A percentile compares a stretch with the other conserved stretches of the same genome.
phyloP scores from a whole-genome alignment of 2,888 invertebrate genomes.

The Drosophila fulvimacula region DNA sequence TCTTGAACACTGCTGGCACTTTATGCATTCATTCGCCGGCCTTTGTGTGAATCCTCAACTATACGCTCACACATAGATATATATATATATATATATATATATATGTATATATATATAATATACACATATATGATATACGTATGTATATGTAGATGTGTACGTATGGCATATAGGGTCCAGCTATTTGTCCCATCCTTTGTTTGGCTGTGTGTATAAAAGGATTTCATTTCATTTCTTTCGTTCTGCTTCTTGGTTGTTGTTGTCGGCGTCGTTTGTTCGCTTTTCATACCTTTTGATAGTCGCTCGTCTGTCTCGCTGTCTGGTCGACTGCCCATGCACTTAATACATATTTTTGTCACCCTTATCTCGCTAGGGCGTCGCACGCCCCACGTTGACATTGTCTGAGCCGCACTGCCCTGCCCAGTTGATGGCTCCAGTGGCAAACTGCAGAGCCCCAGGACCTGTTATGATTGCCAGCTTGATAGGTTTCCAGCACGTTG shows the following conservation, averaged over 20 bases:
- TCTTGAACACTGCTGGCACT: constrained; percentile 48
- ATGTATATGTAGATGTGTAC: constrained; percentile 5
- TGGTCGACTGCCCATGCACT: constrained; percentile 57
- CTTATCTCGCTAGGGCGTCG: constrained; percentile 73
- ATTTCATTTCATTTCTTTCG: constrained; percentile 77
- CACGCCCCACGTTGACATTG: constrained; percentile 67
- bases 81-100: not conserved
- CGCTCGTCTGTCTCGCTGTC: constrained; percentile 12
- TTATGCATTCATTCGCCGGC: constrained; percentile 63
- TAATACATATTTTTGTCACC: constrained; percentile 80
- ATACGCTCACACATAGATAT: constrained; percentile 14
- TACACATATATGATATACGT: not conserved
- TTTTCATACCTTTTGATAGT: constrained; percentile 61
- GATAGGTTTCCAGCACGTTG: constrained; percentile 47
- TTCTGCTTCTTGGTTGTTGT: constrained; percentile 24
- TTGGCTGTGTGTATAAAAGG: constrained; percentile 60
- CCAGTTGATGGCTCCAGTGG: constrained; percentile 8
- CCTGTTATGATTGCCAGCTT: constrained; percentile 70
- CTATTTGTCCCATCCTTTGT: constrained; percentile 31
- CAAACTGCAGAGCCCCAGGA: constrained; percentile 40
- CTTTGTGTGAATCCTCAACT: constrained; percentile 57
- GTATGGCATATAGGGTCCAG: constrained; percentile 13
- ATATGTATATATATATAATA: not conserved
- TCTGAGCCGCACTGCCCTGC: constrained; percentile 28
- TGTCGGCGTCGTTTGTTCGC: constrained; percentile 61